phyloP scores from a whole-genome alignment of 2,797 vertebrate species.

The Carduelis carduelis region DNA sequence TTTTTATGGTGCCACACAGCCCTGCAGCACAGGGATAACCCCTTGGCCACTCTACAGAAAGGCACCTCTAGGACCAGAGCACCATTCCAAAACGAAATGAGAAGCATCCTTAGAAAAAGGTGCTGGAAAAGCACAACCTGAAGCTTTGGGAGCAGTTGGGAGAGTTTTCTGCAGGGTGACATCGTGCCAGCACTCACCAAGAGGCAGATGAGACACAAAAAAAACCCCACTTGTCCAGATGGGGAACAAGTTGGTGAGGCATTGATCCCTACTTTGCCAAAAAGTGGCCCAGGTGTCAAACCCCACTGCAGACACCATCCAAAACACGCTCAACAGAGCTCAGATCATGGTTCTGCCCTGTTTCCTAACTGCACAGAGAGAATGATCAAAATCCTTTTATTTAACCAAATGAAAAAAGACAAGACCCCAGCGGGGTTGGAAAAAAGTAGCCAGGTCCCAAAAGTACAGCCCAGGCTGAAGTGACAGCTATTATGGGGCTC shows the following conservation, averaged over 20 bases:
- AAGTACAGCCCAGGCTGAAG: not conserved
- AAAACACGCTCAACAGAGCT: not conserved
- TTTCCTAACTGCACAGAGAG: not conserved
- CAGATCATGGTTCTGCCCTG: fast-evolving
- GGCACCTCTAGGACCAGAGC: not conserved
- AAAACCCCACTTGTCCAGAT: not conserved
- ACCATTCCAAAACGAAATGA: not conserved
- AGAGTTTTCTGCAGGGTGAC: not conserved
- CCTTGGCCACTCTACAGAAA: fast-evolving
- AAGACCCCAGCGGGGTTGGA: not conserved
- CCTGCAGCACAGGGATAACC: not conserved
- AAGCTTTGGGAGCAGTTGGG: not conserved
- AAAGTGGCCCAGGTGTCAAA: not conserved
- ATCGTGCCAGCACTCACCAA: fast-evolving
- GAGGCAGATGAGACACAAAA: fast-evolving
- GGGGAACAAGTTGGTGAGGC: not conserved
- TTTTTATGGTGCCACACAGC: not conserved
- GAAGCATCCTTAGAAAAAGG: not conserved
- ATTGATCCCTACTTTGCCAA: not conserved
- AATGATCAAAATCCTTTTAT: not conserved
- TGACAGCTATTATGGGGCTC: not conserved
- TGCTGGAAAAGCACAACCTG: not conserved
- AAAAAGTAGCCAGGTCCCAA: not conserved
- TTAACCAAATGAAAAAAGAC: not conserved
- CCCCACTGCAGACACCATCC: fast-evolving